Base-by-base conservation (phyloP, 1,140 invertebrate species). In the Oedothorax gibbosus region DNA sequence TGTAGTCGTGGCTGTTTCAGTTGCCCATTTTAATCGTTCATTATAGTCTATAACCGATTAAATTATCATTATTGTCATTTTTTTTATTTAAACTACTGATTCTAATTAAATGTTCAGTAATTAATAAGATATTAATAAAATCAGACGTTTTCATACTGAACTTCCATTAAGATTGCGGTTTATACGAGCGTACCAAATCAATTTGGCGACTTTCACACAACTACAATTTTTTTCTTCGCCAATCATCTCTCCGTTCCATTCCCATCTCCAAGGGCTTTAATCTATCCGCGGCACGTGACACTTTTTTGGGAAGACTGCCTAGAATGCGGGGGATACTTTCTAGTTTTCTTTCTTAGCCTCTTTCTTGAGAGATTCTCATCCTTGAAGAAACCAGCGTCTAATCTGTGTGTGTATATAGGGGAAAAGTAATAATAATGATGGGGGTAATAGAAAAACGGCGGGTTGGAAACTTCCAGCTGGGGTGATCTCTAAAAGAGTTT, bases 221-320 rank as follows among this genome's bases (percentile, higher is more conserved):
- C 35, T 5, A 2, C 35, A 5, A 1, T 35, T 35, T 35, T 35
- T 35, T 35, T 35, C 35, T 5, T 35, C 35, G 35, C 35, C 35
- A 35, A 53, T 18, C 68, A 54, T 15, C 50, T 71, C 54, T 10
- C 15, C 50, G 49, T 71, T 0, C 0, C 50, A n/a, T 9, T 18
- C 18, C 50, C 50, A 7, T 71, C 68, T n/a, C 20, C 18, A 53
- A 79, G 53, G 35, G 77, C 77, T 79, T 79, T 79, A 79, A 79
- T 79, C 77, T 79, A 79, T 79, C 77, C 64, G 7, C 53, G 50
- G 68, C 77, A 79, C 77, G 77, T 79, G 77, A 79, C 77, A 79
- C 64, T 79, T 79, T 68, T 35, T 79, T 68, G 62, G 49, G 50
- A 66, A 66, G 62, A 21, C 64, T 79, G 77, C 62, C 20, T 68